Evolutionary conservation across 2,888 invertebrate species (phyloP), one percentile per base, ranked within the genome.

Genomic region (Seira musarum): DNA sequence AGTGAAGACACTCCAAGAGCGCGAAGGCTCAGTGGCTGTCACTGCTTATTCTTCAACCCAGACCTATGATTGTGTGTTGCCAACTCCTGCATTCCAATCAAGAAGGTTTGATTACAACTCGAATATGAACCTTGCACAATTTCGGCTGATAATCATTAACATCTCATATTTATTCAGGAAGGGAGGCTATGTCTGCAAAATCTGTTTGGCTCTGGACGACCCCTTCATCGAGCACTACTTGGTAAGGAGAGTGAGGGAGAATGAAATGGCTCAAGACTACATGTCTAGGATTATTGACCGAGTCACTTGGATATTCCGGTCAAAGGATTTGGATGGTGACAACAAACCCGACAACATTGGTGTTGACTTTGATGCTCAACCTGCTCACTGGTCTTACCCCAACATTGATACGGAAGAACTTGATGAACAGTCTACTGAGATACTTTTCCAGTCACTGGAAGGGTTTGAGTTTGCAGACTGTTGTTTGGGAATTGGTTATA

Each of bases 131-230:
- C 17, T 61, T 21, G 21, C 19, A 19, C 57, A 63, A 63, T 63
- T 19, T 21, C 15, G 15, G 66, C 40, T 66, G 6, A 66, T 40
- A 6, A 35, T 21, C 21, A n/a, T n/a, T n/a, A n/a, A 22, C 19
- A 25, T 30, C 57, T n/a, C 57, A 19, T 57, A 15, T 57, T 25
- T 17, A 22, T 65, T 2, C 57, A 85, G 85, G 46, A 71, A 70
- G 25, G 86, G 85, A 10, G 85, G 85, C 21, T 86, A 80, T 49
- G 65, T 86, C 8, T 86, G 86, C 80, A 84, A 83, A 79, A 80
- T 86, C 21, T 86, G 86, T 57, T 30, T 86, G 1, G 81, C 83
- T 13, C 68, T 65, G 21, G 86, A 86, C 49, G 53, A 71, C 0
- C 57, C 69, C 0, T 86, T 85, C 63, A 24, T 25, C 5, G 57